A percentile compares a stretch with the other conserved stretches of the same genome.
These are phyloP conservation scores for Pteronotus mesoamericanus DNA, from an alignment of 2,797 vertebrate species.

Conservation along the genomic window DNA sequence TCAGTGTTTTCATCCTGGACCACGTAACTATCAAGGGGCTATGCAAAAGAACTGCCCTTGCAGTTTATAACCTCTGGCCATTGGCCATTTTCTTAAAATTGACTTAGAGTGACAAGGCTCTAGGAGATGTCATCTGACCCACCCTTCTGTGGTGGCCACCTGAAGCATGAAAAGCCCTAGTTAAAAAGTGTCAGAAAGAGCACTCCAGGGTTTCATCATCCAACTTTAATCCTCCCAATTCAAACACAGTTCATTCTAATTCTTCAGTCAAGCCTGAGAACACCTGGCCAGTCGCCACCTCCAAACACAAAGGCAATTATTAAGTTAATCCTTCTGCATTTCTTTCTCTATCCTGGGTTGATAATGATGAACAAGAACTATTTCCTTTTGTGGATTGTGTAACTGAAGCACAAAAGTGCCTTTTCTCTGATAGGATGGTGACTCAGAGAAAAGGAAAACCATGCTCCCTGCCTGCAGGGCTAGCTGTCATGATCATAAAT, in stretches of 20 bases:
- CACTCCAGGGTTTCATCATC: neutral
- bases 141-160: neutral
- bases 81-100: neutral
- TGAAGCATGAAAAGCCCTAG: neutral
- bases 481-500: slow-evolving; percentile 23
- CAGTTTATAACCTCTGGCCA: neutral
- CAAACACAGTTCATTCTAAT: slow-evolving; percentile 29
- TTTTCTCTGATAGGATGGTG: slow-evolving; percentile 36
- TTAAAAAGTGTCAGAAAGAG: neutral
- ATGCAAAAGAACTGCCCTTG: neutral
- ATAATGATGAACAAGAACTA: slow-evolving; percentile 15
- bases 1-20: neutral
- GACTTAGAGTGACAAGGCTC: neutral
- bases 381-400: slow-evolving; percentile 51
- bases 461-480: slow-evolving; percentile 7
- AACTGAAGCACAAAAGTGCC: neutral
- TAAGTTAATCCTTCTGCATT: slow-evolving; percentile 18
- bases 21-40: neutral
- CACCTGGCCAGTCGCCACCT: slow-evolving; percentile 37
- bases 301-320: slow-evolving; percentile 49
- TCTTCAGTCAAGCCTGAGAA: neutral
- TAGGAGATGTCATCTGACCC: neutral
- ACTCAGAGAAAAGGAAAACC: slow-evolving; percentile 37
- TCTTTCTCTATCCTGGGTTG: neutral
- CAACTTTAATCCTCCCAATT: neutral